A percentile compares a stretch with the other conserved stretches of the same genome.
phyloP scores from a whole-genome alignment of 2,797 vertebrate genomes.

The Loriculus beryllinus region DNA sequence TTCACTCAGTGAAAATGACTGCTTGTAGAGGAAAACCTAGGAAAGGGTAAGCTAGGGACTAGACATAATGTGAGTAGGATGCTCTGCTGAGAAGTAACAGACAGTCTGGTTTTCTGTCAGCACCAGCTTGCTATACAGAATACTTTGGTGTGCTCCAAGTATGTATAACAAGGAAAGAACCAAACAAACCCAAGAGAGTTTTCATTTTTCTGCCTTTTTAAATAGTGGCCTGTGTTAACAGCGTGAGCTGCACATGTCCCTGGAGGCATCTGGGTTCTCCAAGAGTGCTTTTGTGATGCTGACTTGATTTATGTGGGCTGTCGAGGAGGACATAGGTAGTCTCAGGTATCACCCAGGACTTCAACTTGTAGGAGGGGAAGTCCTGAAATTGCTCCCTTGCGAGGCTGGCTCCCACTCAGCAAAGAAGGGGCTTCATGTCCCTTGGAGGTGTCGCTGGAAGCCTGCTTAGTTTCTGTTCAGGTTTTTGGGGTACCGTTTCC shows the following conservation, averaged over 20 bases:
- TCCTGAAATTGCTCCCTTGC: background rate
- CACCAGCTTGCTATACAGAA: background rate
- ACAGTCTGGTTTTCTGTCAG: background rate
- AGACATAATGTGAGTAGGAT: background rate
- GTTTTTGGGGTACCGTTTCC: background rate
- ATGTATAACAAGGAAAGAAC: background rate
- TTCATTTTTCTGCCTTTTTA: background rate
- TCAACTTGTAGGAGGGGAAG: background rate
- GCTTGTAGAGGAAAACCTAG: background rate
- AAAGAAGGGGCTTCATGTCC: background rate
- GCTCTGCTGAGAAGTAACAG: background rate
- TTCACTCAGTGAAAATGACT: background rate
- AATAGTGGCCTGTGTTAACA: background rate
- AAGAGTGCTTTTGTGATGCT: constrained; percentile 3
- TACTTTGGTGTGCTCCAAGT: background rate
- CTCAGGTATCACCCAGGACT: background rate
- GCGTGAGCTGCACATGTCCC: background rate
- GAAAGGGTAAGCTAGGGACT: background rate
- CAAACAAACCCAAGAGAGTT: background rate
- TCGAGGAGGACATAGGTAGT: background rate
- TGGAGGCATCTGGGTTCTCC: background rate
- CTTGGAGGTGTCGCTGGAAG: background rate
- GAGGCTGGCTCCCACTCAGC: background rate
- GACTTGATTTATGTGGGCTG: background rate
- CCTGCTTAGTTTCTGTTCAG: background rate